Base-by-base conservation (phyloP, 2,888 invertebrate species). In the Erpobdella octoculata region DNA sequence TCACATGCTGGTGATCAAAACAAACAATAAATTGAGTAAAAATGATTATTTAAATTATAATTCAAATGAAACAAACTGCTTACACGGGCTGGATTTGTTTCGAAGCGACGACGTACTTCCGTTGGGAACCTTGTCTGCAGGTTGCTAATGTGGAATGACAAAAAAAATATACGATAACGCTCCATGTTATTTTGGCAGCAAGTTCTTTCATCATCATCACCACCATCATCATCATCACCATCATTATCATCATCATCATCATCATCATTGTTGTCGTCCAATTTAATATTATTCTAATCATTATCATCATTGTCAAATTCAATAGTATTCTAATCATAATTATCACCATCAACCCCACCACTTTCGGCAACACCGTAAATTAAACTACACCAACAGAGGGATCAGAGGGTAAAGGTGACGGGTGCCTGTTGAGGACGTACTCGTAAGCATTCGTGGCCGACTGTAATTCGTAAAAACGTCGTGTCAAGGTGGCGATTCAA, bases 171-270 rank as follows among this genome's bases (percentile, higher is more conserved):
- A 6, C 15, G 28, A 59, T 25, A 5, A 4, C n/a, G 18, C 2
- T 25, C n/a, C 4, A 2, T 15, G 25, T 28, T 59, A 4, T 25
- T 3, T 2, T 21, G 18, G 15, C 18, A 28, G 1, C 2, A 28
- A 21, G 15, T 1, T 18, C 15, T 31, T 28, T 59, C 31, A 59
- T 59, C 2, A 59, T 28, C 61, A 59, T 4, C 18, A 3, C 28
- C 2, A 59, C 28, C 61, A 59, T 21, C 61, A 18, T 25, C 61
- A 3, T 21, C 25, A 18, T 15, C 61, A 1, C 18, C 3, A 31
- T 31, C 31, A 21, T 31, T 28, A 59, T 31, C 61, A 59, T 59
- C 61, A 59, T 59, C 61, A 21, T 62, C 62, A 28, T 62, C 62
- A 62, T 62, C 15, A 62, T 15, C 62, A 15, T 28, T 18, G 33